Evolutionary conservation across 2,888 invertebrate species (phyloP).

Genomic region (Xanthostigma xanthostigma): DNA sequence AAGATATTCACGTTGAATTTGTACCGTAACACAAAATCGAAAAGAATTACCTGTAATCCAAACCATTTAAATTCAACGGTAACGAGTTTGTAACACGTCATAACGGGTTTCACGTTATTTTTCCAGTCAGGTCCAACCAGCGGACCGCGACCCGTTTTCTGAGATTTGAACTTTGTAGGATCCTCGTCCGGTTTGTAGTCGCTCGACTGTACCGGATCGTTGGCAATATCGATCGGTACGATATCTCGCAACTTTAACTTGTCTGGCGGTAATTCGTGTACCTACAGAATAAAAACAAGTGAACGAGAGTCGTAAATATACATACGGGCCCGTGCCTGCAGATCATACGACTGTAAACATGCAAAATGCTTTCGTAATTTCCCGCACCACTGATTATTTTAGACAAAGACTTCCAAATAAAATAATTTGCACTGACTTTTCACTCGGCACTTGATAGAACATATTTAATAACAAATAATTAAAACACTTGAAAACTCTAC

Average conservation of each 20-base stretch:
- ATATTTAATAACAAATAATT: too few species aligned
- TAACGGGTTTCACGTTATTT: slow-evolving; percentile 65
- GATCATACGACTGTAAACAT: too few species aligned
- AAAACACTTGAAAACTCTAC: too few species aligned
- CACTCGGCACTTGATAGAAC: too few species aligned
- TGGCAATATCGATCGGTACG: slow-evolving; percentile 88
- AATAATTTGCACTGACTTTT: too few species aligned
- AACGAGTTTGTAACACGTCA: slow-evolving; percentile 97
- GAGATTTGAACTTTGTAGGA: slow-evolving; percentile 74
- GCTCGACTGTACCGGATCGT: slow-evolving; percentile 60
- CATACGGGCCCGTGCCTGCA: too few species aligned
- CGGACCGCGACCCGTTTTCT: slow-evolving; percentile 89
- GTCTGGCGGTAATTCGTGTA: slow-evolving; percentile 81
- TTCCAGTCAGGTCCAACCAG: slow-evolving; percentile 68
- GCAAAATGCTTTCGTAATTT: too few species aligned
- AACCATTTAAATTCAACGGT: slow-evolving; percentile 98
- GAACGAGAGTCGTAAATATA: too few species aligned
- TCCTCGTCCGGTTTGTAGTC: slow-evolving; percentile 86
- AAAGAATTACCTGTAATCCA: slow-evolving; percentile 54
- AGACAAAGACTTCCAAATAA: too few species aligned
- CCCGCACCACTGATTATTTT: too few species aligned
- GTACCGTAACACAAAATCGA: too few species aligned
- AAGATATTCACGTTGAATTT: too few species aligned
- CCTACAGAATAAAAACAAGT: slow-evolving; percentile 36
- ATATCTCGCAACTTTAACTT: slow-evolving; percentile 80